Conservation (phyloP, 2,888 invertebrate genomes). For the Pecten maximus region DNA sequence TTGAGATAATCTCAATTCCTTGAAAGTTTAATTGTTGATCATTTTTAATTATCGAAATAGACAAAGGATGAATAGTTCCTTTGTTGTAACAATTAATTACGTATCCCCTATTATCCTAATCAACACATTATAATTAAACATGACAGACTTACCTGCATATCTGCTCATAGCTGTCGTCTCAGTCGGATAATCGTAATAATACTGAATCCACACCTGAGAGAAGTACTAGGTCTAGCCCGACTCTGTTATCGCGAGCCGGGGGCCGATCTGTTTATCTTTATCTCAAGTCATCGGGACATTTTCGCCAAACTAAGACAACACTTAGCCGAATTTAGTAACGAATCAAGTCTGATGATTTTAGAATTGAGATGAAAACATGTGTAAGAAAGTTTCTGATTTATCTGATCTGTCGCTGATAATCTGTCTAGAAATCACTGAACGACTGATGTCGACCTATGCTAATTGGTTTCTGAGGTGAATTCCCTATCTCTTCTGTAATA, state of each 20-base stretch:
- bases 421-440: neutral
- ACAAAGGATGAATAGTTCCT: no score
- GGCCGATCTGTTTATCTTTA: slow-evolving; percentile 30
- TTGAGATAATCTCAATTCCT: no score
- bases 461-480: neutral
- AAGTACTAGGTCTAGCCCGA: neutral
- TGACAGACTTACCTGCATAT: neutral
- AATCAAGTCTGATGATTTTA: neutral
- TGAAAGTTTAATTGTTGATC: no score
- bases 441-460: neutral
- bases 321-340: neutral
- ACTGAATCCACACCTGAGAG: neutral
- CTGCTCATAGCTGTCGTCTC: slow-evolving; percentile 11
- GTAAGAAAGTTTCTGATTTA: neutral
- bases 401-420: no score
- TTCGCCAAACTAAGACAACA: neutral
- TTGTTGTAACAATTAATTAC: no score
- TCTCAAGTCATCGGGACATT: neutral
- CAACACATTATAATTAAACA: neutral
- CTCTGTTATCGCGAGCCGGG: neutral
- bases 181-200: neutral
- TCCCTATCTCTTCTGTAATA: neutral
- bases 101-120: no score
- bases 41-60: no score
- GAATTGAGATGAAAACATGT: neutral